Conservation (phyloP, 2,797 vertebrate species). For the Cuniculus paca region DNA sequence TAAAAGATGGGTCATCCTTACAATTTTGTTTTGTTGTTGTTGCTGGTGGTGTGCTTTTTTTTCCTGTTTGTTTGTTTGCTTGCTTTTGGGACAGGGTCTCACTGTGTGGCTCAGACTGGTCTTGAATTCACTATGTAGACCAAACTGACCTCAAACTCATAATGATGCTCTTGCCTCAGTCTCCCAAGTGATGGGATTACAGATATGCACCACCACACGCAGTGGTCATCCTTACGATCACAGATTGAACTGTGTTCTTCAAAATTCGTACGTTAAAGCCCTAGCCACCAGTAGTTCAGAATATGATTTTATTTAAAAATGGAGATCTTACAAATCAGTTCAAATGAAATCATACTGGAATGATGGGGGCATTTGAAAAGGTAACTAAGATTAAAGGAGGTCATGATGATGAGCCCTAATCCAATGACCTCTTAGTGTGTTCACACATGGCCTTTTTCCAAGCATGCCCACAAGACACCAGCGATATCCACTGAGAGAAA, state of each 20-base stretch:
- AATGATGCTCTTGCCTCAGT: not conserved
- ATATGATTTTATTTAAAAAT: not conserved
- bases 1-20: not conserved
- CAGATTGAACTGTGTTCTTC: not conserved
- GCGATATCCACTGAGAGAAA: fast-evolving
- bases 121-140: not conserved
- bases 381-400: not conserved
- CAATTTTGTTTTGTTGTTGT: not conserved
- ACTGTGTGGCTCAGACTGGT: not conserved
- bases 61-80: not conserved
- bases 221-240: not conserved
- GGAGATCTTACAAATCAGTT: not conserved
- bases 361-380: not conserved
- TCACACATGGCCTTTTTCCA: too few relatives aligned
- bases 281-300: not conserved
- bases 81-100: not conserved
- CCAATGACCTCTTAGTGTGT: not conserved
- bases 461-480: not conserved
- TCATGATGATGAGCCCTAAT: not conserved
- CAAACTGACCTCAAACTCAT: not conserved
- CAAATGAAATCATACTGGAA: not conserved
- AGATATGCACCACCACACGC: not conserved
- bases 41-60: too few relatives aligned
- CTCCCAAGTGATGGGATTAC: not conserved
- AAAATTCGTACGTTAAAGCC: not conserved